Conservation (phyloP, 2,113 vertebrate species). For the Noturus placidus region DNA sequence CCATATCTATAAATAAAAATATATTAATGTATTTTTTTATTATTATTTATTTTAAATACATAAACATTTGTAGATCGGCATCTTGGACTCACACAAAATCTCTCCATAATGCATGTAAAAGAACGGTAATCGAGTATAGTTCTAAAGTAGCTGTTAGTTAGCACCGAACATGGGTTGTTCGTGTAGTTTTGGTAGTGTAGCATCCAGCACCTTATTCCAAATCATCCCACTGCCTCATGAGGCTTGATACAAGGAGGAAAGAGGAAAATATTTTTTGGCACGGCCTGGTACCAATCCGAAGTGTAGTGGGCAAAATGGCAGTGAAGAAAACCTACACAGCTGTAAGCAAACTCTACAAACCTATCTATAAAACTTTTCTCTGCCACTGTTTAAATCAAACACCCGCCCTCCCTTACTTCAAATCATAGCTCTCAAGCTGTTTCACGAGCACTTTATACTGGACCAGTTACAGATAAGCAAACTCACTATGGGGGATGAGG, state of each 20-base stretch:
- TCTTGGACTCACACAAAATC: not conserved
- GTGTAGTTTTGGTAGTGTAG: not conserved
- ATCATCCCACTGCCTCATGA: not conserved
- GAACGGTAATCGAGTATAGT: not conserved
- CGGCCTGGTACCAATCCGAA: not conserved
- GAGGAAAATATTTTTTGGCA: not conserved
- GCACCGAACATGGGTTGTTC: not conserved
- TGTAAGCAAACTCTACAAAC: not conserved
- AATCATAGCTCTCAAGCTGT: not conserved
- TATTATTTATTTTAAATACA: no score
- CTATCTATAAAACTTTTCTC: not conserved
- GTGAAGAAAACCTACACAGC: not conserved
- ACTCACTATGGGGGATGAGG: constrained; percentile 76
- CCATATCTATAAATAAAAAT: no score
- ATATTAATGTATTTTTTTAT: no score
- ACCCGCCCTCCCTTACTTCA: not conserved
- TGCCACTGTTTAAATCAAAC: not conserved
- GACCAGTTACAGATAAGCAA: not conserved
- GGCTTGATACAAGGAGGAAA: not conserved
- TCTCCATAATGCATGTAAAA: not conserved
- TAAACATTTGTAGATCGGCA: no score
- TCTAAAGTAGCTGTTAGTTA: not conserved
- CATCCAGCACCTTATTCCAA: not conserved
- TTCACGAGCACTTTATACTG: not conserved
- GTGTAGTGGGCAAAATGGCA: not conserved